Conservation (phyloP, 2,888 invertebrate genomes). For the Drosophila merina region DNA sequence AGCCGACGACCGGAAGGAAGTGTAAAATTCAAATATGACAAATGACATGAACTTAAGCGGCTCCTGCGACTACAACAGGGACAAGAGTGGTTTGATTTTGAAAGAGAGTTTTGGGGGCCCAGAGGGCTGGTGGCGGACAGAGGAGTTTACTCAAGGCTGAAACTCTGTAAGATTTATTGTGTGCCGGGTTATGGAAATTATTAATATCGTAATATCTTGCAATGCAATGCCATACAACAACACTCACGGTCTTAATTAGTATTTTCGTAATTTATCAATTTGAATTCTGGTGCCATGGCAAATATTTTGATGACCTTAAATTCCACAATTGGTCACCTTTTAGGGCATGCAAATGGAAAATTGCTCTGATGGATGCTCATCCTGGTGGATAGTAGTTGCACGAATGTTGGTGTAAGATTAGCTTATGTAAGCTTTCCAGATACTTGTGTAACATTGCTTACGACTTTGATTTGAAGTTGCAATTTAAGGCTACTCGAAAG, state of each 20-base stretch:
- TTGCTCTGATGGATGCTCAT: slow-evolving; percentile 1
- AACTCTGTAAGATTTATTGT: slow-evolving; percentile 66
- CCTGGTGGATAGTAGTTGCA: background rate
- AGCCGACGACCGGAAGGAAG: slow-evolving; percentile 74
- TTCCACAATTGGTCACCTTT: background rate
- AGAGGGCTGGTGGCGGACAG: background rate
- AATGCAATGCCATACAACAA: slow-evolving; percentile 6
- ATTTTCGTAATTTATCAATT: slow-evolving; percentile 76
- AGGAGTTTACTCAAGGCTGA: slow-evolving; percentile 9
- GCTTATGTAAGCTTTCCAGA: slow-evolving; percentile 24
- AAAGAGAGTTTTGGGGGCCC: background rate
- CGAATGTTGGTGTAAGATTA: slow-evolving; percentile 10
- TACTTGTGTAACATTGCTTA: slow-evolving; percentile 8
- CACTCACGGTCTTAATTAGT: slow-evolving; percentile 64
- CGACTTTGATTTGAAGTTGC: background rate
- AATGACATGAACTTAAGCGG: slow-evolving; percentile 79
- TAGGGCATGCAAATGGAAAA: background rate
- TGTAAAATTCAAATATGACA: slow-evolving; percentile 80
- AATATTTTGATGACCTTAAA: slow-evolving; percentile 55
- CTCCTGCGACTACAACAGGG: slow-evolving; percentile 30
- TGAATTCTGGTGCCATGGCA: slow-evolving; percentile 60
- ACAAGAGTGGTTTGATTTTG: slow-evolving; percentile 1
- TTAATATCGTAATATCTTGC: slow-evolving; percentile 75
- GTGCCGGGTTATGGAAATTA: slow-evolving; percentile 68
- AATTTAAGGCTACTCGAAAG: background rate